A percentile compares a stretch with the other conserved stretches of the same genome.
Conservation (phyloP, 2,113 vertebrate genomes). For the Hepsetus odoe region DNA sequence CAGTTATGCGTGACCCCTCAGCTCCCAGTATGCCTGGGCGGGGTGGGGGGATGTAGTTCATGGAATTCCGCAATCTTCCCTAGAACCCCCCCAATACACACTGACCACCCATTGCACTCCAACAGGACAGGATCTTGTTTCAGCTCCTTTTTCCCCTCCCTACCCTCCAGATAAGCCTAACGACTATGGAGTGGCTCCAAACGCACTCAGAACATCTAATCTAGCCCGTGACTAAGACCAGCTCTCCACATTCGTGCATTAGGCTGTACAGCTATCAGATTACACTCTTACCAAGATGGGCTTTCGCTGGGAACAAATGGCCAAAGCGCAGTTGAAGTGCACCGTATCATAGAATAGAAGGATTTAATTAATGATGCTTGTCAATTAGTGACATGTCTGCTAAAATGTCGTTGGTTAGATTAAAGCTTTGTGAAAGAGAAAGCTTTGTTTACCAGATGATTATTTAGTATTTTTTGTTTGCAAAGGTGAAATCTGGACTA, state of each 20-base stretch:
- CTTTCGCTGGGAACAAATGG: background rate
- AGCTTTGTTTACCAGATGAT: too few species aligned
- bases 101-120: conserved; percentile 47
- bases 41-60: conserved; percentile 14
- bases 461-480: too few species aligned
- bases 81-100: conserved; percentile 18
- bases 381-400: background rate
- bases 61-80: conserved; percentile 32
- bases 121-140: conserved; percentile 41
- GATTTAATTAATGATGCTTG: background rate
- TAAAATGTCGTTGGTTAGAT: background rate
- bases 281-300: conserved; percentile 38
- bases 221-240: conserved; percentile 15
- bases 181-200: background rate
- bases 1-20: conserved; percentile 31
- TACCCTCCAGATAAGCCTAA: conserved; percentile 46
- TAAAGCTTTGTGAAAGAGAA: too few species aligned
- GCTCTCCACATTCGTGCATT: conserved; percentile 31
- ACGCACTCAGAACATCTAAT: conserved; percentile 36
- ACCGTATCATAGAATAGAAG: background rate
- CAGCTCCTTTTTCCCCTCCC: conserved; percentile 26
- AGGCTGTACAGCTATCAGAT: conserved; percentile 33
- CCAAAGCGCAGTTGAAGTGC: background rate
- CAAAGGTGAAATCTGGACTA: too few species aligned
- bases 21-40: conserved; percentile 6